Evolutionary conservation across 2,888 invertebrate genomes (phyloP), one percentile per base, ranked within the genome.

Genomic region (Griposia aprilina): DNA sequence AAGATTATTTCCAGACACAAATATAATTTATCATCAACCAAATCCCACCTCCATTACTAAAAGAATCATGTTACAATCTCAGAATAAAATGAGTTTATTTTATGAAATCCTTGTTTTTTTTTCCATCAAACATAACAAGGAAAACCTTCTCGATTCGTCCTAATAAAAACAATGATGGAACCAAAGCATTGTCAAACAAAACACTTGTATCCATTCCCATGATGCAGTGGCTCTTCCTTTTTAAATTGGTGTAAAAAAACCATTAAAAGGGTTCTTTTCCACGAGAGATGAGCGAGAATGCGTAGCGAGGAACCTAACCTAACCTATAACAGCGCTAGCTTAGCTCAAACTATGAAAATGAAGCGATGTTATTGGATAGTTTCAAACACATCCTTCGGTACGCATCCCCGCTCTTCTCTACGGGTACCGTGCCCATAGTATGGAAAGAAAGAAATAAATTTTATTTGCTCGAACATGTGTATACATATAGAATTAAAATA

Each of bases 111-210:
- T 81, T 63, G 23, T 65, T 74, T 65, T 65, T 65, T 50, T 52
- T 81, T 65, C 23, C 74, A 66, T 80, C 57, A 68, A 68, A 82
- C 36, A 67, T 73, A 65, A 81, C 65, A 30, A 76, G 57, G 55
- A 63, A 68, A 82, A 15, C 67, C 41, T 45, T 48, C n/a, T 57
- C 73, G 30, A 59, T 71, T 36, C 26, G 2, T 26, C 3, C 15
- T 81, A 60, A 81, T 75, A 75, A 74, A 73, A 82, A 60, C 20
- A 26, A 41, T 57, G 30, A 66, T 66, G 59, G 75, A 26, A 41
- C 41, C 48, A 60, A 81, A 81, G 69, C 74, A 74, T 74, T 67
- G 59, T 48, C 26, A 73, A 81, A 73, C 57, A 57, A 63, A 81
- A 73, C 57, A 74, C 75, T 81, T 81, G 50, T 52, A 36, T 23